Percentiles rank a stretch among this genome's conserved stretches.
phyloP scores from a whole-genome alignment of 2,797 vertebrate species.

The Notolabrus celidotus region DNA sequence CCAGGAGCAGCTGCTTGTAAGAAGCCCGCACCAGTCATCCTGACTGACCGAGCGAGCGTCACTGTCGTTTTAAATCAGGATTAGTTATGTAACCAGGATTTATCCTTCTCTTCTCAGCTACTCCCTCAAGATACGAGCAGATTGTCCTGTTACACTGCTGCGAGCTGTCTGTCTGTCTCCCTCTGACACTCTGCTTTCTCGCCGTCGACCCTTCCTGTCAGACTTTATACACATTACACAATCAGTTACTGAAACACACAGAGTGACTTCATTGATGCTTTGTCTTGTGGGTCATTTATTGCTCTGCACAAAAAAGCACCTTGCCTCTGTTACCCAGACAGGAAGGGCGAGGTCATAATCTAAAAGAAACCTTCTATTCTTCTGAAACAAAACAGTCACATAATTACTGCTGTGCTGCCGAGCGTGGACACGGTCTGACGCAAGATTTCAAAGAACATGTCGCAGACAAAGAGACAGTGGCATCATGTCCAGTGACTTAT shows the following conservation, averaged over 20 bases:
- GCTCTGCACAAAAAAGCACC: no score
- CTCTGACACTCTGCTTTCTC: constrained; percentile 2
- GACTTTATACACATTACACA: not conserved
- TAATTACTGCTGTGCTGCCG: no score
- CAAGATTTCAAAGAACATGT: no score
- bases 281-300: no score
- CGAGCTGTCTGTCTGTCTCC: not conserved
- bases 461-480: not conserved
- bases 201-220: no score
- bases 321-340: constrained; percentile 5
- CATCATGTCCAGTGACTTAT: not conserved
- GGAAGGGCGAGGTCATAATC: constrained; percentile 3
- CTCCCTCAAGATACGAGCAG: constrained; percentile 55
- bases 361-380: not conserved
- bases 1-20: constrained; percentile 25
- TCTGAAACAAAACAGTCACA: not conserved
- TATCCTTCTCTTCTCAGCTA: constrained; percentile 56
- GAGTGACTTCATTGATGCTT: no score
- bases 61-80: constrained; percentile 65
- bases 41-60: constrained; percentile 46
- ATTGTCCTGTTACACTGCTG: constrained; percentile 26
- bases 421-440: not conserved
- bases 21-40: constrained; percentile 39
- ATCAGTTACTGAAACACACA: not conserved
- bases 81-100: constrained; percentile 75